phyloP scores from a whole-genome alignment of 2,113 vertebrate genomes.

The Xiphorhynchus elegans region DNA sequence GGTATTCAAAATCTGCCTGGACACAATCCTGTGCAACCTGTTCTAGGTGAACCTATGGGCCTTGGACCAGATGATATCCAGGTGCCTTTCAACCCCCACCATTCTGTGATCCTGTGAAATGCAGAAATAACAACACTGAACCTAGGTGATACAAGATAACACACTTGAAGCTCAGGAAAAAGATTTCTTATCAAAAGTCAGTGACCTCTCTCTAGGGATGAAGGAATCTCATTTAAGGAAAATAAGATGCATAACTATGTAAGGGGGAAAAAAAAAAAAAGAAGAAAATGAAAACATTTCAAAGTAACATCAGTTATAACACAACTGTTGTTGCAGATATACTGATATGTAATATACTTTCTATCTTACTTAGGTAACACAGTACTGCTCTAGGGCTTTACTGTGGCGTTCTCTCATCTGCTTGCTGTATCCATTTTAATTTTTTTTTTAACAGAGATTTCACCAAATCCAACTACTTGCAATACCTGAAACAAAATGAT shows the following conservation, averaged over 20 bases:
- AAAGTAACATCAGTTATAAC: neutral
- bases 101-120: neutral
- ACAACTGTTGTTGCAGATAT: neutral
- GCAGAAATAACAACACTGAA: neutral
- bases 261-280: neutral
- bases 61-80: neutral
- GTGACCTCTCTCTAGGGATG: neutral
- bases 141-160: neutral
- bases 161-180: neutral
- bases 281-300: accelerated
- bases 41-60: neutral
- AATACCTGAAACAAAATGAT: neutral
- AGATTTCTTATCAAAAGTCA: neutral
- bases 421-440: neutral
- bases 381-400: neutral
- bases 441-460: neutral
- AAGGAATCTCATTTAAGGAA: neutral
- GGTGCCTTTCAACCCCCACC: neutral
- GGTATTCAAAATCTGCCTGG: neutral
- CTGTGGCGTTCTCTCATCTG: neutral
- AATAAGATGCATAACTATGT: neutral
- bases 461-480: neutral
- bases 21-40: neutral
- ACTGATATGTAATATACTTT: neutral
- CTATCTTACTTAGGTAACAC: neutral